Conservation (phyloP, 2,888 invertebrate genomes). For the Ophraella communa region DNA sequence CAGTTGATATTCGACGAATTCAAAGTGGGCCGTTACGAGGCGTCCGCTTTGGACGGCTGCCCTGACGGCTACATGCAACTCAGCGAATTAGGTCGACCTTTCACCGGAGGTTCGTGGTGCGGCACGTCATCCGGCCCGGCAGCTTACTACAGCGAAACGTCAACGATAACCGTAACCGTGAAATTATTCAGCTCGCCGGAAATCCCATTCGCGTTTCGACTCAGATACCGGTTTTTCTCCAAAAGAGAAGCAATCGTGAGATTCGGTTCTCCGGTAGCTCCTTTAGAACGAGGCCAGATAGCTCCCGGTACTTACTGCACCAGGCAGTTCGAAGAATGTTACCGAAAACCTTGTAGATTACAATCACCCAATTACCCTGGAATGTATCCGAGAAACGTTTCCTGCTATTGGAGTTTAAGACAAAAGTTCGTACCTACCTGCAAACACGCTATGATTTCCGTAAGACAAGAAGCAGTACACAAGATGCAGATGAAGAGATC, state of each 20-base stretch:
- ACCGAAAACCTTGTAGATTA: constrained; percentile 81
- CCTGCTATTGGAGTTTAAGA: constrained; percentile 87
- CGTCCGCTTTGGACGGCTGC: constrained; percentile 77
- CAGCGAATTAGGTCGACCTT: constrained; percentile 84
- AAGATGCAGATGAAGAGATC: constrained; percentile 75
- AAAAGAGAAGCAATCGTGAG: constrained; percentile 81
- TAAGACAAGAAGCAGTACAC: constrained; percentile 77
- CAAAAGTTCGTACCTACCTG: constrained; percentile 87
- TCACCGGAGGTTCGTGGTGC: constrained; percentile 91
- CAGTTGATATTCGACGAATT: constrained; percentile 87
- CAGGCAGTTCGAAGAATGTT: constrained; percentile 86
- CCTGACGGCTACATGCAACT: constrained; percentile 89
- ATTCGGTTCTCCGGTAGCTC: constrained; percentile 77
- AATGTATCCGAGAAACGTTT: constrained; percentile 86
- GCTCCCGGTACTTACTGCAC: constrained; percentile 71
- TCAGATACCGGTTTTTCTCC: constrained; percentile 83
- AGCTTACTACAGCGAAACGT: constrained; percentile 88
- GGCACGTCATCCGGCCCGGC: constrained; percentile 81
- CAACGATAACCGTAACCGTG: constrained; percentile 85
- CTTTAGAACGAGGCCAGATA: constrained; percentile 82
- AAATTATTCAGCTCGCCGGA: constrained; percentile 77
- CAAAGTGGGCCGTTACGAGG: constrained; percentile 82
- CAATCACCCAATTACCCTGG: constrained; percentile 93
- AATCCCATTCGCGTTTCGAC: constrained; percentile 79
- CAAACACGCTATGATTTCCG: constrained; percentile 90